phyloP scores from a whole-genome alignment of 2,888 invertebrate species.

The Scaptomyza polygonia region DNA sequence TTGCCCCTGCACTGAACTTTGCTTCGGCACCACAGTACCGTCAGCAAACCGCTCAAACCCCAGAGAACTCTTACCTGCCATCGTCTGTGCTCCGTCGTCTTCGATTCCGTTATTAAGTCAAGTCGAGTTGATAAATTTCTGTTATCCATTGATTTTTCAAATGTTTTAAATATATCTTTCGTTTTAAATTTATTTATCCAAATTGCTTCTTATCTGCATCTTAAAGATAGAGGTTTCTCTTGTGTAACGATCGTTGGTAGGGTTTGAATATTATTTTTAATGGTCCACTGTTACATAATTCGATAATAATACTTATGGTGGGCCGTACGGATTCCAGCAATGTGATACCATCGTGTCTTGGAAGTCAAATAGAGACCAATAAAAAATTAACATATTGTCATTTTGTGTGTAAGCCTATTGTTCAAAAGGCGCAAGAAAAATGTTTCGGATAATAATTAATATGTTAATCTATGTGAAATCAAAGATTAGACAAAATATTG shows the following conservation, averaged over 20 bases:
- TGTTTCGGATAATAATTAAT: conserved; percentile 76
- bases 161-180: not conserved
- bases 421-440: conserved; percentile 53
- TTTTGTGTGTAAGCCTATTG: conserved; percentile 30
- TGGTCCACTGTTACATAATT: conserved; percentile 41
- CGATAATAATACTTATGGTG: conserved; percentile 47
- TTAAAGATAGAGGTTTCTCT: conserved; percentile 11
- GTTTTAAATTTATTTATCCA: not conserved
- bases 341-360: conserved; percentile 31
- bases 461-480: conserved; percentile 78
- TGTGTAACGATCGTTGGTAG: conserved; percentile 2
- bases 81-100: conserved; percentile 74
- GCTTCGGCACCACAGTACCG: conserved; percentile 63
- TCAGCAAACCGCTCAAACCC: conserved; percentile 55
- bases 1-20: conserved; percentile 77
- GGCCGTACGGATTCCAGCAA: conserved; percentile 65
- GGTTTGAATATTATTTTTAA: conserved; percentile 26
- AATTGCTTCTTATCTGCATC: conserved; percentile 1
- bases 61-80: conserved; percentile 75
- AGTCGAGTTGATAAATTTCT: conserved; percentile 53
- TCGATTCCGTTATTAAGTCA: conserved; percentile 65
- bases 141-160: conserved; percentile 68
- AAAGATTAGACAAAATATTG: conserved; percentile 82
- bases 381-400: conserved; percentile 60
- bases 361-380: conserved; percentile 58